Evolutionary conservation across 2,888 invertebrate species (phyloP), one percentile per base, ranked within the genome.

Genomic region (Allophyes oxyacanthae): DNA sequence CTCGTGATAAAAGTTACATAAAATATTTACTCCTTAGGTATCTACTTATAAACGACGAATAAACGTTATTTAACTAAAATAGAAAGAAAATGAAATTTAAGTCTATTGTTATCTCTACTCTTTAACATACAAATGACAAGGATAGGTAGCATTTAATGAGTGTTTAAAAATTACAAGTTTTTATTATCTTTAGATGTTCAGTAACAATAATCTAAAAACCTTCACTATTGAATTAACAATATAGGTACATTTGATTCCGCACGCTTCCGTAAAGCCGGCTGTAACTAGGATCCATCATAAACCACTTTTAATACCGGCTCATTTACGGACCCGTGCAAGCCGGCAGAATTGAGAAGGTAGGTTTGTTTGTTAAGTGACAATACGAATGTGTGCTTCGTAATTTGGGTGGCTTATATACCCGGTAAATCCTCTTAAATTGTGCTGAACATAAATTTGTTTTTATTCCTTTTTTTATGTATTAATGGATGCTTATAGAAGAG

Each of bases 221-320:
- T 34, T 46, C 56, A 66, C 69, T 65, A 56, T 69, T 65, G 50
- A 63, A 63, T 69, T 63, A 56, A 50, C 70, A 37, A 56, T 69
- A 63, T n/a, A n/a, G n/a, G n/a, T n/a, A 63, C 56, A 68, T 65
- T 69, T 56, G 64, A 65, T 69, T 51, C 64, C 56, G 69, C 69
- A 69, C 69, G 69, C 43, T 1, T 9, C 36, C 3, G 13, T 26
- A 30, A 0, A 13, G 0, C 10, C 30, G 4, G 58, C 34, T 32
- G 45, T 70, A 49, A 54, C 66, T 45, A 71, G 71, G 34, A 53
- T 48, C 53, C 50, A 65, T 43, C 71, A 71, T 71, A 71, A 71
- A 65, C 66, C 72, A 71, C 71, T 51, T 71, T 64, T 71, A 67
- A 68, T 71, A 40, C 72, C 41, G 28, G 66, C 41, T 68, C 71